These are phyloP conservation scores for Solenopsis fugax DNA, from an alignment of 1,140 invertebrate genomes.

Conservation along the genomic window DNA sequence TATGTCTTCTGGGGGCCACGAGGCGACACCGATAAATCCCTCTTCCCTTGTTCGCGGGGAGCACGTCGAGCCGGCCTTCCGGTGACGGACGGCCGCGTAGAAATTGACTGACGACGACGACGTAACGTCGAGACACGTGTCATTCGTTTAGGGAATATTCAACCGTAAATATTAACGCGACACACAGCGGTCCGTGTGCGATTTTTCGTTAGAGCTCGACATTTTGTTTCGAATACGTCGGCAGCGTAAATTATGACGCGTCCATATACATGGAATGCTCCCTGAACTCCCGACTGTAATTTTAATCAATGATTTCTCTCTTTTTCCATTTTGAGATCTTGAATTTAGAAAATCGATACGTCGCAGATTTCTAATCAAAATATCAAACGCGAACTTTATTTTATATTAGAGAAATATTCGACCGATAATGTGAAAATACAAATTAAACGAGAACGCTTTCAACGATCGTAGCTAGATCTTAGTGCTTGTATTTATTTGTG, in stretches of 20 bases:
- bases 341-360: not conserved
- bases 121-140: slow-evolving; percentile 26
- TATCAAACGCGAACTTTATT: no score
- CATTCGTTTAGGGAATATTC: slow-evolving; percentile 57
- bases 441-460: no score
- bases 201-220: slow-evolving; percentile 21
- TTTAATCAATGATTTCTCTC: slow-evolving; percentile 5
- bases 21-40: slow-evolving; percentile 63
- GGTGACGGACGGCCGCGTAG: slow-evolving; percentile 46
- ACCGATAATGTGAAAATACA: no score
- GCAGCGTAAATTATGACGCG: not conserved
- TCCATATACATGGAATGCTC: not conserved
- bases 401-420: no score
- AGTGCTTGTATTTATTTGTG: no score
- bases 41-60: slow-evolving; percentile 36
- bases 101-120: slow-evolving; percentile 63
- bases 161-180: slow-evolving; percentile 61
- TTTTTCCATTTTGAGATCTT: not conserved
- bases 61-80: slow-evolving; percentile 46
- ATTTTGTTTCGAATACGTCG: slow-evolving; percentile 26
- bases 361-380: no score
- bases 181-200: not conserved
- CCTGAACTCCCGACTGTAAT: not conserved
- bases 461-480: no score
- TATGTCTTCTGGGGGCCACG: slow-evolving; percentile 35